Evolutionary conservation across 2,888 invertebrate species (phyloP), one percentile per base, ranked within the genome.

Genomic region (Beris chalybata): DNA sequence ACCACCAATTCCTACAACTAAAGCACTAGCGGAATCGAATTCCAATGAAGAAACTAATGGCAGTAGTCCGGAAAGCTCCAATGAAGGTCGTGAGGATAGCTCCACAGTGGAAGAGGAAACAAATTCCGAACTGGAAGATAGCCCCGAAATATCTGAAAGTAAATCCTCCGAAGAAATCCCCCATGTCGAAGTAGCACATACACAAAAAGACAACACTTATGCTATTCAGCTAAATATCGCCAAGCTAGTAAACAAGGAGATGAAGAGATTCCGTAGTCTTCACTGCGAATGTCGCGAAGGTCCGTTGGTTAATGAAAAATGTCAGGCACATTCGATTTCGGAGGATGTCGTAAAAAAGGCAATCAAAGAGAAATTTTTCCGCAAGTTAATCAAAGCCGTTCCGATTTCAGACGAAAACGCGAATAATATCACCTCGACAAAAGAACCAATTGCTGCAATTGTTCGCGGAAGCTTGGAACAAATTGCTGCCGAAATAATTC

Each of bases 331-430:
- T 22, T 15, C 48, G 2, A 15, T 52, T 11, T 52, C 64, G 56
- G 64, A 67, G 65, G 68, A 69, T 57, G 67, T 64, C 61, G 69
- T 71, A 64, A 66, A 70, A 65, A 66, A 80, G 5, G 30, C 30
- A 12, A 32, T 54, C 4, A 43, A 54, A 29, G 15, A 22, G 11
- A 45, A 65, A 15, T 55, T 54, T 31, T 48, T 65, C 48, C 30
- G 48, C 22, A 65, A 56, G 30, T 3, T 56, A 13, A 22, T 65
- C 4, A 47, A 44, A 56, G 13, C 45, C 15, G 31, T 32, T 38
- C 55, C 56, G 15, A 31, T 65, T 22, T 13, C 64, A 12, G 55
- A 47, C 6, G 48, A 55, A 38, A 5, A 5, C 3, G 5, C 38
- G 9, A 38, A 38, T 9, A 7, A 5, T 9, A 7, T 9, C 38